These are phyloP conservation scores for Babylonia areolata DNA, from an alignment of 1,140 invertebrate species.

Conservation along the genomic window DNA sequence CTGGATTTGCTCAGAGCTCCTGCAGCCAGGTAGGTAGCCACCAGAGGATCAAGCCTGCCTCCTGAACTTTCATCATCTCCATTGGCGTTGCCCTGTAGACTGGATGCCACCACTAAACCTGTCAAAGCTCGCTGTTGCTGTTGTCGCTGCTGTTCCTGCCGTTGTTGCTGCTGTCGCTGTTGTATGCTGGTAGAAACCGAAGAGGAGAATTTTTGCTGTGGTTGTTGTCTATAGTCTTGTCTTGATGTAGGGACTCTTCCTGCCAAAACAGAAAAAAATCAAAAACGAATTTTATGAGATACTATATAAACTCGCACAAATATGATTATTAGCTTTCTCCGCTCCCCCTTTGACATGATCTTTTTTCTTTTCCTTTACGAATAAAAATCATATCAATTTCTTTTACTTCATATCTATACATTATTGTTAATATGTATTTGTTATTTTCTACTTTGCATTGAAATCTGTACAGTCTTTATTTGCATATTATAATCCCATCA, in stretches of 20 bases:
- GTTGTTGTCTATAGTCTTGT: background rate
- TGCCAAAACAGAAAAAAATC: background rate
- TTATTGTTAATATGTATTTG: no score
- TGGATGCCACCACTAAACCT: background rate
- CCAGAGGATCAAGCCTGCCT: background rate
- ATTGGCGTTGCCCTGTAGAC: background rate
- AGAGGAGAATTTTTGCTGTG: background rate
- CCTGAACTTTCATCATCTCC: background rate
- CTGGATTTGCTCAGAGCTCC: background rate
- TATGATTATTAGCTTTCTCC: background rate
- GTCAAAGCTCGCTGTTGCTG: background rate
- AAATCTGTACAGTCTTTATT: no score
- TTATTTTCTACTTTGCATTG: no score
- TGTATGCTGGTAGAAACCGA: no score
- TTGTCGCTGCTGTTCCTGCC: background rate
- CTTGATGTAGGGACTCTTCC: background rate
- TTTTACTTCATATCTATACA: no score
- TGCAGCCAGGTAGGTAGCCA: background rate
- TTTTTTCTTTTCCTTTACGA: no score
- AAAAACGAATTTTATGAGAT: background rate
- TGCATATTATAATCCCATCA: no score
- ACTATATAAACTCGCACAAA: background rate
- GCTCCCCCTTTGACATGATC: no score
- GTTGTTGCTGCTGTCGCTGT: constrained; percentile 2
- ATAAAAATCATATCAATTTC: no score